Base-by-base conservation (phyloP, 2,113 vertebrate genomes). In the Tauraco erythrolophus region DNA sequence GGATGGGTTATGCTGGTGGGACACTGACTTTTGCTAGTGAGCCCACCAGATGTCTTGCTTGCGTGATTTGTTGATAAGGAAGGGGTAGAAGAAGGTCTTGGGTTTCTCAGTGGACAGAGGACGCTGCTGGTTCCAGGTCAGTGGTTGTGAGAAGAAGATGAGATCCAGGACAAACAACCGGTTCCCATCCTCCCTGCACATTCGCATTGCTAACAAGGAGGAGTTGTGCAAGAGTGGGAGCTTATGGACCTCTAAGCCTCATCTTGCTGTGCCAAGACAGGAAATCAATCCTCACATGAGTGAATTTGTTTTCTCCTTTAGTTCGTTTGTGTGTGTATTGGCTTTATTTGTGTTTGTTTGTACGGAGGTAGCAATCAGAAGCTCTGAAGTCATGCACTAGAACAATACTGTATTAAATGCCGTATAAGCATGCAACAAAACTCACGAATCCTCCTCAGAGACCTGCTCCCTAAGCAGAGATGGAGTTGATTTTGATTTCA, bases 291-390 rank as follows among this genome's bases (percentile, higher is more conserved):
- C 56, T 81, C 64, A 68, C 31, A 60, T 62, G 28, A 69, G 45
- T 84, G 43, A 69, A 69, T 89, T 87, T 89, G n/a, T 53, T 51
- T 87, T 90, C 61, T 74, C 14, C 30, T 91, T 88, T 61, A 89
- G 48, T 87, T 96, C 89, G 61, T 85, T 95, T 92, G 58, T 57
- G n/a, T 74, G 21, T 89, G 19, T 84, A 13, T 91, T 88, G 24
- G 57, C 70, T 89, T 93, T 88, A 14, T 77, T 94, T 92, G 35
- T 88, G 31, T 85, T 57, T 95, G 35, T 71, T 93, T 92, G 31
- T 83, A 41, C 1, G 3, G 68, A 93, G 31, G 37, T 92, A 90
- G 74, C 57, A 56, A 53, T 79, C 46, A 71, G 84, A 79, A 95
- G 60, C 30, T 83, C 66, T 86, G 87, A 94, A 96, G 81, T 72